These are phyloP conservation scores for Blastomussa wellsi DNA, from an alignment of 92 coral and sea anemone genomes.

Conservation along the genomic window DNA sequence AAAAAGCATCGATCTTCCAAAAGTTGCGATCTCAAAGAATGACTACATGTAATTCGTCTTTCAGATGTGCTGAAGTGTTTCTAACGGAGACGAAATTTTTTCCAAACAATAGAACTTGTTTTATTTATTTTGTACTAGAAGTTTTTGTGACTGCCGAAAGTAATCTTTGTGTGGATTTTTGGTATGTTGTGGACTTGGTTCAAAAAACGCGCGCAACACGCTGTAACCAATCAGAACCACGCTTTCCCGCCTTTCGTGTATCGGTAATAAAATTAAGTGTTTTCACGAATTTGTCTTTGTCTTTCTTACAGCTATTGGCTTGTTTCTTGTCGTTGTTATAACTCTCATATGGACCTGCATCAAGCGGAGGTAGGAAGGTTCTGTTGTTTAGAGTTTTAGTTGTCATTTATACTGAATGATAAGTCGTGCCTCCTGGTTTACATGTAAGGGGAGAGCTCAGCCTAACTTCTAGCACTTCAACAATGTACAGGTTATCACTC, in stretches of 20 bases:
- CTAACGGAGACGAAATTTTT: too few relatives aligned
- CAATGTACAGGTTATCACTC: not conserved
- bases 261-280: too few relatives aligned
- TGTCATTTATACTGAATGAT: not conserved
- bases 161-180: too few relatives aligned
- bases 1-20: too few relatives aligned
- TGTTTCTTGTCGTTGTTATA: conserved; percentile 67
- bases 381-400: not conserved
- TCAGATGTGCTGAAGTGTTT: too few relatives aligned
- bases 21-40: too few relatives aligned
- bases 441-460: not conserved
- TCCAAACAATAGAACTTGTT: too few relatives aligned
- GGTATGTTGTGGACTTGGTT: too few relatives aligned
- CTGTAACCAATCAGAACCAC: not conserved
- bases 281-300: not conserved
- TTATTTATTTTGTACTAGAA: too few relatives aligned
- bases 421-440: not conserved
- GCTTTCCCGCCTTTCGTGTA: not conserved
- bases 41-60: too few relatives aligned
- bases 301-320: conserved; percentile 63
- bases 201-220: not conserved
- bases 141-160: too few relatives aligned
- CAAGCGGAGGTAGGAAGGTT: conserved; percentile 61
- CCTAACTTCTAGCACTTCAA: not conserved
- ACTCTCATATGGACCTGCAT: conserved; percentile 80